Base-by-base conservation (phyloP, 2,888 invertebrate genomes). In the Luperina nickerlii region DNA sequence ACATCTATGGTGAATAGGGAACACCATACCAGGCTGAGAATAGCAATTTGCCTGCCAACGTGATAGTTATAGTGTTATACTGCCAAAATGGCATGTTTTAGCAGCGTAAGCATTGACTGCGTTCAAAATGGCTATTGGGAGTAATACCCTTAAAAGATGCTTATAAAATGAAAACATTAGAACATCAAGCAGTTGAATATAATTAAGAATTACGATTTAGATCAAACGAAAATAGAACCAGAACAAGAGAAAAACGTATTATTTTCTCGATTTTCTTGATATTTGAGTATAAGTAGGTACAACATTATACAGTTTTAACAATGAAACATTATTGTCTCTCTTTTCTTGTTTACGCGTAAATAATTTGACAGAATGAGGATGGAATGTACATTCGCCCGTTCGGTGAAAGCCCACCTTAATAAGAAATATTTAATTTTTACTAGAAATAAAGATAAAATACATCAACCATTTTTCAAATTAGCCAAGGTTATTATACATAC, bases 71-170 rank as follows among this genome's bases (percentile, higher is more conserved):
- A 32, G 11, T 74, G 13, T 18, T 73, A 18, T 42, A 42, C 63
- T 71, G 51, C 60, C 67, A 84, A 83, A 54, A 83, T 42, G 38
- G n/a, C 38, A 66, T 51, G 68, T 68, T 72, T 24, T 0, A 68
- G 18, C 51, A 27, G 18, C 15, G 24, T 27, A 66, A 51, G 32
- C 20, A 51, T 48, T 57, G 38, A 62, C 13, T 32, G 20, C 5
- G 8, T 6, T 18, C 5, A 27, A 76, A 32, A 13, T 48, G 13
- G 24, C n/a, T 0, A 13, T 27, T 18, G 24, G 8, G 8, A 6
- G 11, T 8, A 45, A 9, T n/a, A 48, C 32, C 8, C 8, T 20
- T 18, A 68, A 6, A 32, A 51, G 1, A 7, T 15, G 8, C 8
- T n/a, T 6, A 18, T n/a, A 70, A 48, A 48, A 20, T 13, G 24